Evolutionary conservation across 1,140 invertebrate genomes (phyloP), one percentile per base, ranked within the genome.

Genomic region (Drosophila triauraria): DNA sequence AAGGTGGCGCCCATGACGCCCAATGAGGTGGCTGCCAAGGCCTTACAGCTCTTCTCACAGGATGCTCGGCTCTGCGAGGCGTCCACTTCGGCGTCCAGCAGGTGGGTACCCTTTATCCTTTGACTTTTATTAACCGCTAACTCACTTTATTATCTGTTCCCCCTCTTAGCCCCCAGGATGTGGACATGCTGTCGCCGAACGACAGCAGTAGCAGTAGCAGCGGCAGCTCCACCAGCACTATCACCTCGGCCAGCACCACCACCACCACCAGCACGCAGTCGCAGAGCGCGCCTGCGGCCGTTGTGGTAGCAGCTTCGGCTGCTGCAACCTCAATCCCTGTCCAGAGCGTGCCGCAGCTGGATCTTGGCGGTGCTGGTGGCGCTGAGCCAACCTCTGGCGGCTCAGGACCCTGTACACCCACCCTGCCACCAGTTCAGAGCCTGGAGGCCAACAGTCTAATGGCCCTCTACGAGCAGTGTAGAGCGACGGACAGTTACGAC

Each of bases 11-110:
- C 96, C 95, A 93, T 97, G 65, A 95, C 96, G 25, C 96, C 97
- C 76, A 98, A 98, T 94, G 95, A 98, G 93, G 97, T 98, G 56
- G 98, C 98, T 27, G 96, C 96, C 13, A 95, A 96, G 82, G 97
- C 98, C 4, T 95, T 99, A 68, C 96, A 97, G 81, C 94, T 98
- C 50, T 97, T 97, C 91, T 96, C 96, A 44, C 94, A 96, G 91
- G 97, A 98, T 92, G 97, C 97, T 30, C 94, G 95, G 80, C 94
- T 98, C 23, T 98, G 97, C 93, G 96, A 97, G 25, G 57, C 65
- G 1, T 17, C 56, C 10, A 20, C 51, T n/a, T 35, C 80, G 32
- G 30, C 62, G 40, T n/a, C 54, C 17, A 61, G 30, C 72, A 70
- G 47, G 72, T 50, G 10, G 27, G 46, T 1, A 48, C n/a, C 15